A percentile compares a stretch with the other conserved stretches of the same genome.
phyloP scores from a whole-genome alignment of 2,113 vertebrate genomes.

The Semnornis frantzii region DNA sequence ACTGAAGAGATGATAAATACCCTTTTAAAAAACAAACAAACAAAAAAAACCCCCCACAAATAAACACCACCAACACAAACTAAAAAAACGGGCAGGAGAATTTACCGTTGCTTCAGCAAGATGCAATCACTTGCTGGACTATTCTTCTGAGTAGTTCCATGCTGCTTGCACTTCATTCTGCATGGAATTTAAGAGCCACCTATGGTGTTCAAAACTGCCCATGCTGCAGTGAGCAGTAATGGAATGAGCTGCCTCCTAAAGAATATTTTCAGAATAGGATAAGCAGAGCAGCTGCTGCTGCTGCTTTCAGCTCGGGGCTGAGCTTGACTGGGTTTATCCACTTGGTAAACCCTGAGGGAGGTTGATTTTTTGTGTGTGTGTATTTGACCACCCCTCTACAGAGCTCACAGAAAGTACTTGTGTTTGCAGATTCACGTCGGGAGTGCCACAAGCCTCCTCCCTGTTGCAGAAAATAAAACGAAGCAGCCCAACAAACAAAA shows the following conservation, averaged over 20 bases:
- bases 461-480: neutral
- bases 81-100: neutral
- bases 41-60: too few species aligned
- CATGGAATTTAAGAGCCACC: neutral
- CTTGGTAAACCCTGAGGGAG: neutral
- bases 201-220: neutral
- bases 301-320: neutral
- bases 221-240: neutral
- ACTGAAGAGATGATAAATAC: neutral
- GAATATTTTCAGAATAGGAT: too few species aligned
- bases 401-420: neutral
- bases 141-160: neutral
- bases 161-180: neutral
- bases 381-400: neutral
- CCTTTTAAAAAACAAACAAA: neutral
- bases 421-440: accelerated
- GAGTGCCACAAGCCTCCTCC: neutral
- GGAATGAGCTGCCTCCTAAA: neutral
- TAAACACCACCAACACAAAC: neutral
- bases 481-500: too few species aligned
- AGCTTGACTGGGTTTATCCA: neutral
- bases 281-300: neutral
- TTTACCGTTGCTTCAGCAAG: neutral
- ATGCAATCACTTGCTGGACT: neutral
- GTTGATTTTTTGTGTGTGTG: too few species aligned